Percentiles rank a stretch among this genome's conserved stretches.
Conservation (phyloP, 2,113 vertebrate genomes). For the Odontophorus gujanensis region DNA sequence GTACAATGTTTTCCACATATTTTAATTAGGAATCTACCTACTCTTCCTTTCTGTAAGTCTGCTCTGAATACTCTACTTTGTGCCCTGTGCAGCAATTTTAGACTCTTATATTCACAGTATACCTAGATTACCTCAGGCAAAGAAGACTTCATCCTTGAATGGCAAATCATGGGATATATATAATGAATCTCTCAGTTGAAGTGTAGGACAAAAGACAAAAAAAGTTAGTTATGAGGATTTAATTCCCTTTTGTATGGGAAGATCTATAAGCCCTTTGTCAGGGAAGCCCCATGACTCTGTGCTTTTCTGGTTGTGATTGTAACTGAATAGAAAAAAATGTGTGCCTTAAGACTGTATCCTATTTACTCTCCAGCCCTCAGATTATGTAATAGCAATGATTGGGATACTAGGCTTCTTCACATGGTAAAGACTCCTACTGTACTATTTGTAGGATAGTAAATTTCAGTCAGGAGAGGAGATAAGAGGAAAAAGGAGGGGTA, state of each 20-base stretch:
- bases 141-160: neutral
- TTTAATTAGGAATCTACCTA: neutral
- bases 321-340: neutral
- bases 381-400: neutral
- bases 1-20: neutral
- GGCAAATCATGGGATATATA: neutral
- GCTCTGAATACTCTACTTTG: neutral
- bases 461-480: neutral
- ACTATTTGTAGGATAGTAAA: neutral
- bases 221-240: slow-evolving; percentile 19
- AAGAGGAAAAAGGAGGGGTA: neutral
- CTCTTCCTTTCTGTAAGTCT: neutral
- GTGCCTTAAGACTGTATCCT: neutral
- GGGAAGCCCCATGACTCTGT: neutral
- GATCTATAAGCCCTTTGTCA: neutral
- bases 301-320: neutral
- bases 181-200: neutral
- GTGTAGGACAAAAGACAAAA: neutral
- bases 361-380: neutral
- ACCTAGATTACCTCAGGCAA: neutral
- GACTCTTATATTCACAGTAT: neutral
- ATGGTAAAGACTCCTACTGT: neutral
- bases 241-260: slow-evolving; percentile 4
- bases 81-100: neutral
- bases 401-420: neutral